Percentiles rank a stretch among this genome's conserved stretches.
These are phyloP conservation scores for Toxonevra muliebris DNA, from an alignment of 2,888 invertebrate species.

Conservation along the genomic window DNA sequence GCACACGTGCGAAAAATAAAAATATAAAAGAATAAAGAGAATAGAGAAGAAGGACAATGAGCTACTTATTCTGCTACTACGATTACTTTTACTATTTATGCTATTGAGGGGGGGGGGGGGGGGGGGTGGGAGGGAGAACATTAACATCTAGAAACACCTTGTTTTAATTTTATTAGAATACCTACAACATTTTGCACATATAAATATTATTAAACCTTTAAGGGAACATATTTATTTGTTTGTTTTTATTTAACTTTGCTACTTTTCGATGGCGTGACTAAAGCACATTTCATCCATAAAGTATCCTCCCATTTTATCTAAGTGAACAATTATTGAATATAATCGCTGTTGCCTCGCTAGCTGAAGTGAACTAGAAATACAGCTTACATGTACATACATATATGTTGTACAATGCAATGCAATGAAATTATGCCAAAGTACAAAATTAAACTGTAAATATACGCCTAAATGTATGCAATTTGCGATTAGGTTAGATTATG, in stretches of 20 bases:
- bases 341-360: conserved; percentile 29
- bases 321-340: conserved; percentile 44
- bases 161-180: too few relatives aligned
- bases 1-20: conserved; percentile 10
- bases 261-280: conserved; percentile 6
- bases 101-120: neutral
- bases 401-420: too few relatives aligned
- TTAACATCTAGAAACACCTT: neutral
- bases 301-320: conserved; percentile 34
- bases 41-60: too few relatives aligned
- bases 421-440: neutral
- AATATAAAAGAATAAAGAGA: neutral
- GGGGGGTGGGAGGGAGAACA: neutral
- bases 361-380: too few relatives aligned
- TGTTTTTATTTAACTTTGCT: neutral
- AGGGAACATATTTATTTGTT: too few relatives aligned
- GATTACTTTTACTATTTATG: neutral
- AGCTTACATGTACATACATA: too few relatives aligned
- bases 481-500: conserved; percentile 9
- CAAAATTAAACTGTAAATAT: neutral
- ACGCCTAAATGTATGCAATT: conserved; percentile 8
- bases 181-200: too few relatives aligned
- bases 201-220: too few relatives aligned
- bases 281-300: neutral
- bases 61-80: too few relatives aligned